Percentiles rank a stretch among this genome's conserved stretches.
These are phyloP conservation scores for Hylaeus anthracinus DNA, from an alignment of 1,140 invertebrate genomes.

Conservation along the genomic window DNA sequence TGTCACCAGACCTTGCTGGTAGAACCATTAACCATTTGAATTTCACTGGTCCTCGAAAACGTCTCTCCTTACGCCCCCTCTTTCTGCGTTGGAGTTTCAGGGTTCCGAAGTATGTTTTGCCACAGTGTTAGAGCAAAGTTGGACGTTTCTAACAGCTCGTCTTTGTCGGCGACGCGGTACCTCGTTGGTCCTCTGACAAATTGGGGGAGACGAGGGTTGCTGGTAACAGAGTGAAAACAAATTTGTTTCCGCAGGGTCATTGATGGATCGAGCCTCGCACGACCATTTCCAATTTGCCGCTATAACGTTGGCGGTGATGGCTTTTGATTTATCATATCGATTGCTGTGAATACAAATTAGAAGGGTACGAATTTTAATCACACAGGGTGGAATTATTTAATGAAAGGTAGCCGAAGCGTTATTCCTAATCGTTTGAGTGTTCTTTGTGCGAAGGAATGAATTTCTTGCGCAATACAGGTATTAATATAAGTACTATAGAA, in stretches of 20 bases:
- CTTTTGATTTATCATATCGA: not conserved
- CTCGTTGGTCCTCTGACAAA: slow-evolving; percentile 66
- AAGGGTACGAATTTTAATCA: no score
- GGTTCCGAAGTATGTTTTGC: slow-evolving; percentile 43
- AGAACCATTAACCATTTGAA: slow-evolving; percentile 51
- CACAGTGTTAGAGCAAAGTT: slow-evolving; percentile 44
- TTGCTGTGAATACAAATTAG: no score
- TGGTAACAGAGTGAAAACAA: slow-evolving; percentile 47
- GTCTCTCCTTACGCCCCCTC: slow-evolving; percentile 9
- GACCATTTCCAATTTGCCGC: slow-evolving; percentile 1
- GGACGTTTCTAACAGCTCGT: slow-evolving; percentile 42
- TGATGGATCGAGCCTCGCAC: slow-evolving; percentile 20
- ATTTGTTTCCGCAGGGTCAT: slow-evolving; percentile 47
- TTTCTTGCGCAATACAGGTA: no score
- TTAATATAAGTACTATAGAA: no score
- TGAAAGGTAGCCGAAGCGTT: no score
- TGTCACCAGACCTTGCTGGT: slow-evolving; percentile 50
- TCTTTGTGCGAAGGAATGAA: no score
- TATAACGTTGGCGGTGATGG: not conserved
- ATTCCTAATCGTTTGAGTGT: no score
- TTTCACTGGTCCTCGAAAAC: slow-evolving; percentile 46
- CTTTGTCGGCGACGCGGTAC: slow-evolving; percentile 58
- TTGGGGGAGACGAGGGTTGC: slow-evolving; percentile 49
- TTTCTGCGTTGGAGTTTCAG: slow-evolving; percentile 15
- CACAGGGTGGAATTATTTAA: no score